phyloP scores from a whole-genome alignment of 2,797 vertebrate genomes.

The Danio kyathit region DNA sequence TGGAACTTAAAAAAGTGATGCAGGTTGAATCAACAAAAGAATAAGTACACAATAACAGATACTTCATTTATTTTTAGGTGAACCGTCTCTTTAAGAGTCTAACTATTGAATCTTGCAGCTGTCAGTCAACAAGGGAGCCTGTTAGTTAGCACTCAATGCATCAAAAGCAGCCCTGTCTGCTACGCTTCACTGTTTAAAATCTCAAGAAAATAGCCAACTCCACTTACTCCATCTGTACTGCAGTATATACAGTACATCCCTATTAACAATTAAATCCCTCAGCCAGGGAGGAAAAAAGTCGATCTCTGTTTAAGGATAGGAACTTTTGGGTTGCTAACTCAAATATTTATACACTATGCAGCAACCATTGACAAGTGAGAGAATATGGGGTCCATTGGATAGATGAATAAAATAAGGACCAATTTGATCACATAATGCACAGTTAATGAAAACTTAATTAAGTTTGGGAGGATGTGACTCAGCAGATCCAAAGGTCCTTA shows the following conservation, averaged over 20 bases:
- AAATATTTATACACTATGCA: neutral
- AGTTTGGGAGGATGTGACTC: conserved; percentile 47
- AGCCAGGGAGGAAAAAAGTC: neutral
- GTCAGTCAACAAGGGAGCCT: conserved; percentile 23
- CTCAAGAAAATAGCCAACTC: neutral
- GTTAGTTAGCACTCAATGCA: conserved; percentile 16
- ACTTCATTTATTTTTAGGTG: neutral
- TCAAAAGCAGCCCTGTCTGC: conserved; percentile 35
- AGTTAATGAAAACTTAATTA: conserved; percentile 54
- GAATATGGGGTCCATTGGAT: neutral
- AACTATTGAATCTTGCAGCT: conserved; percentile 30
- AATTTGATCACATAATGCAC: conserved; percentile 32
- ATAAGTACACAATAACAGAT: neutral
- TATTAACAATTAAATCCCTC: neutral
- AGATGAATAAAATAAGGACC: conserved; percentile 35
- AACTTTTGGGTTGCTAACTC: neutral
- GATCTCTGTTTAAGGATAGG: neutral
- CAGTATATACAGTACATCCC: neutral
- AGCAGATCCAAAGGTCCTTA: conserved; percentile 34
- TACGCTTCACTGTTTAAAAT: conserved; percentile 36
- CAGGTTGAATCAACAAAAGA: neutral
- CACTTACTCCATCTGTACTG: conserved; percentile 11
- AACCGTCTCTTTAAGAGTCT: conserved; percentile 17
- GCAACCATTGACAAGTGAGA: neutral
- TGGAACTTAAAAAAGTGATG: neutral